Percentiles rank a stretch among this genome's conserved stretches.
Evolutionary conservation across 2,888 invertebrate genomes (phyloP).

Genomic region (Drosophila acutilabella): DNA sequence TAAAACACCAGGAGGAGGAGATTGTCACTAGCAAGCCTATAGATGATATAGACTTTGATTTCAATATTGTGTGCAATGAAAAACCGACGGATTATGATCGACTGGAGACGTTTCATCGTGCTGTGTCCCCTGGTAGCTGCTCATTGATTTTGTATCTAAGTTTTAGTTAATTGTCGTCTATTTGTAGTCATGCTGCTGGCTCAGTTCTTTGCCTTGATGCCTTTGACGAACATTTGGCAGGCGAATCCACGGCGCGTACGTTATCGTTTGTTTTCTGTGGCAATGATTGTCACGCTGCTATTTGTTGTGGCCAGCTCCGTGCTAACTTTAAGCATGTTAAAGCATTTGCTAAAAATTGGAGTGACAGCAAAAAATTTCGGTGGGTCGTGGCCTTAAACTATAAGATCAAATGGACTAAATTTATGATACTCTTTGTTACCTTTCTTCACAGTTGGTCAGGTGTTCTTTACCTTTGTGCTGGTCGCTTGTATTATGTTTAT

Average conservation of each 20-base stretch:
- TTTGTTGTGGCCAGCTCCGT: conserved; percentile 66
- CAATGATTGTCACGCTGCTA: conserved; percentile 60
- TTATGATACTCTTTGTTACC: background rate
- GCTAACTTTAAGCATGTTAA: conserved; percentile 58
- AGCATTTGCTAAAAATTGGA: conserved; percentile 71
- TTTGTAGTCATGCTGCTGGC: conserved; percentile 85
- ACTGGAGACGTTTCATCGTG: conserved; percentile 85
- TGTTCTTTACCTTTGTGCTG: conserved; percentile 80
- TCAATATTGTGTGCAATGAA: conserved; percentile 34
- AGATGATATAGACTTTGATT: conserved; percentile 26
- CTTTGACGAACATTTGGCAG: conserved; percentile 85
- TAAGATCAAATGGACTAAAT: background rate
- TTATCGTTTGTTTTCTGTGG: conserved; percentile 75
- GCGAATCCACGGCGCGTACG: conserved; percentile 81
- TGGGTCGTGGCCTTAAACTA: conserved; percentile 42
- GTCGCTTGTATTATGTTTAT: conserved; percentile 77
- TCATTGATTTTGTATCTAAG: background rate
- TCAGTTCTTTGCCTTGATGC: conserved; percentile 86
- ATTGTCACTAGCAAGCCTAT: conserved; percentile 19
- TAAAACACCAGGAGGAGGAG: background rate
- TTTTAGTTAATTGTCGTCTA: background rate
- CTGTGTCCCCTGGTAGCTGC: conserved; percentile 85
- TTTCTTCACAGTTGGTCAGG: conserved; percentile 71
- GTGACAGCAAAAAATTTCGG: conserved; percentile 83
- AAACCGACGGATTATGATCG: conserved; percentile 43